A percentile compares a stretch with the other conserved stretches of the same genome.
Conservation (phyloP, 53 echinoderm and acorn worm species). For the Holothuria leucospilota region DNA sequence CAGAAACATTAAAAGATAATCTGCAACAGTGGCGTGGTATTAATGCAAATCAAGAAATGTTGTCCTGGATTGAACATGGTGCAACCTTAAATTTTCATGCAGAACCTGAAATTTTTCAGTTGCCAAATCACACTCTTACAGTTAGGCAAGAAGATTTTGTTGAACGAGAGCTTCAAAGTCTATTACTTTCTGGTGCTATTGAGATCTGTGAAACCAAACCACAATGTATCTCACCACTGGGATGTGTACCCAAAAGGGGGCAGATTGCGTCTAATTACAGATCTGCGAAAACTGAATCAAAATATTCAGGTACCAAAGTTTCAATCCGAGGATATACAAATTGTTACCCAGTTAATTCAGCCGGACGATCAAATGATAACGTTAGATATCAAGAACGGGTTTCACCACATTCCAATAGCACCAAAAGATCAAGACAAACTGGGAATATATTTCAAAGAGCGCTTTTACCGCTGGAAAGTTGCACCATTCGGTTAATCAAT, state of each 20-base stretch:
- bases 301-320: slow-evolving; percentile 47
- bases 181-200: background rate
- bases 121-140: background rate
- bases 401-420: slow-evolving; percentile 55
- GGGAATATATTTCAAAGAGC: too few species aligned
- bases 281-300: slow-evolving; percentile 34
- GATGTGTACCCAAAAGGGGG: slow-evolving; percentile 44
- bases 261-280: slow-evolving; percentile 26
- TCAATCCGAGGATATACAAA: slow-evolving; percentile 48
- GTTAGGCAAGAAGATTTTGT: background rate
- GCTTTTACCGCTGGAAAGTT: too few species aligned
- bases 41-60: too few species aligned
- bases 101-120: too few species aligned
- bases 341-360: slow-evolving; percentile 13
- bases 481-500: too few species aligned
- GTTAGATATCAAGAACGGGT: slow-evolving; percentile 62
- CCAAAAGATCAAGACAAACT: too few species aligned
- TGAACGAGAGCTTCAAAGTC: background rate
- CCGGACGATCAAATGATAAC: slow-evolving; percentile 38
- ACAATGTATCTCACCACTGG: slow-evolving; percentile 30
- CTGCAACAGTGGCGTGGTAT: too few species aligned
- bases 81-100: too few species aligned
- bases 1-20: too few species aligned
- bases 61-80: too few species aligned
- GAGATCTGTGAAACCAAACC: background rate